These are phyloP conservation scores for Drosophila subobscura DNA, from an alignment of 1,140 invertebrate genomes.

Conservation along the genomic window DNA sequence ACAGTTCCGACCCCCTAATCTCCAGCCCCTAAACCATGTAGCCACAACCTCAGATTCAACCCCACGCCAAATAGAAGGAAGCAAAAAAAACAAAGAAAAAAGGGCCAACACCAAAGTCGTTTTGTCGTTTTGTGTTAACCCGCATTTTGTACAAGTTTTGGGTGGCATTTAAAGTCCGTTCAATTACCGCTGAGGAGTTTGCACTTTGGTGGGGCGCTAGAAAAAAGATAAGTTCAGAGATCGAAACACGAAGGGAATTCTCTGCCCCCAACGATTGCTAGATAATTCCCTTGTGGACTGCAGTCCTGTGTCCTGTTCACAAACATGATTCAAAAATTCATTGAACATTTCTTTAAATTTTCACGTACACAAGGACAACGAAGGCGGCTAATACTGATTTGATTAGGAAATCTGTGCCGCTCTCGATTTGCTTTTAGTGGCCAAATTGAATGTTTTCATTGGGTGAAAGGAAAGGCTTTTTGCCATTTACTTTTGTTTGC, in stretches of 20 bases:
- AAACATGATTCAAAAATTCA: no score
- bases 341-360: slow-evolving; percentile 18
- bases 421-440: slow-evolving; percentile 50
- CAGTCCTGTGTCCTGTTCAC: no score
- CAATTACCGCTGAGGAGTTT: slow-evolving; percentile 38
- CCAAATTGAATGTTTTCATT: slow-evolving; percentile 69
- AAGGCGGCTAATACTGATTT: slow-evolving; percentile 56
- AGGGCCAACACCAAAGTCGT: slow-evolving; percentile 29
- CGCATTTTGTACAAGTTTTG: slow-evolving; percentile 36
- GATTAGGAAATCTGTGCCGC: slow-evolving; percentile 56
- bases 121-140: slow-evolving; percentile 29
- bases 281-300: no score
- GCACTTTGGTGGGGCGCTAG: slow-evolving; percentile 22
- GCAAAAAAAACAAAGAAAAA: slow-evolving; percentile 6
- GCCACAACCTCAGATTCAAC: slow-evolving; percentile 16
- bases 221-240: neutral
- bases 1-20: neutral
- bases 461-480: slow-evolving; percentile 55
- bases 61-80: slow-evolving; percentile 32
- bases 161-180: slow-evolving; percentile 46
- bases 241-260: no score
- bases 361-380: slow-evolving; percentile 26
- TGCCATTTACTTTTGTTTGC: slow-evolving; percentile 64
- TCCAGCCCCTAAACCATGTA: no score
- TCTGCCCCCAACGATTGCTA: no score